phyloP scores from a whole-genome alignment of 2,797 vertebrate genomes.

The Gymnoscopelus braueri region DNA sequence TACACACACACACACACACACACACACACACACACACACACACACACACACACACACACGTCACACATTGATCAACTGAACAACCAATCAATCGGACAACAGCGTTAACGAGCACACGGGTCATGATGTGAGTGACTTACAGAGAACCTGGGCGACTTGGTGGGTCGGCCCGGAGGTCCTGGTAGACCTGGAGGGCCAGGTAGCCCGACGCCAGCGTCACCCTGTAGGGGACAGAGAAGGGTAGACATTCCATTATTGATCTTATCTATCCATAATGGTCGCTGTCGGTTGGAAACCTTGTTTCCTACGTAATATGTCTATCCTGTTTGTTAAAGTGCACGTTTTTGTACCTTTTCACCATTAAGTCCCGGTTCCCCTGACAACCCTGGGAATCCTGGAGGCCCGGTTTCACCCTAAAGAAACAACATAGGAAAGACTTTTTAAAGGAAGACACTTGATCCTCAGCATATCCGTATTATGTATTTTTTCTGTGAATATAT shows the following conservation, averaged over 20 bases:
- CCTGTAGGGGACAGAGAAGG: conserved; percentile 67
- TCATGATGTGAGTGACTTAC: conserved; percentile 44
- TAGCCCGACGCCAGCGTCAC: conserved; percentile 79
- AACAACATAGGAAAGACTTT: conserved; percentile 4
- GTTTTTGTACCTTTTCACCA: conserved; percentile 84
- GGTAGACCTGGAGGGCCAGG: conserved; percentile 84
- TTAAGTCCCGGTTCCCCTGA: conserved; percentile 78
- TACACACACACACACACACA: too few species aligned
- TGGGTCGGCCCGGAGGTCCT: conserved; percentile 71
- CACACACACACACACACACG: too few species aligned
- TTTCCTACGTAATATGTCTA: too few species aligned
- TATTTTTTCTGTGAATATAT: too few species aligned
- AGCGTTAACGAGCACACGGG: too few species aligned
- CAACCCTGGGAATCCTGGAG: conserved; percentile 80
- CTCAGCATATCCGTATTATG: too few species aligned
- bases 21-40: too few species aligned
- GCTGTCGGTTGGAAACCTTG: too few species aligned
- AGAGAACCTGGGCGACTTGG: conserved; percentile 48
- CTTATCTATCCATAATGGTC: too few species aligned
- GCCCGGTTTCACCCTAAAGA: conserved; percentile 77
- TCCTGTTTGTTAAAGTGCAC: too few species aligned
- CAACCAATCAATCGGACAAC: background rate
- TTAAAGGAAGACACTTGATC: too few species aligned
- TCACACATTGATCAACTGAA: background rate
- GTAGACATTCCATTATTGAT: too few species aligned